Conservation (phyloP, 2,888 invertebrate species). For the Macaria notata region DNA sequence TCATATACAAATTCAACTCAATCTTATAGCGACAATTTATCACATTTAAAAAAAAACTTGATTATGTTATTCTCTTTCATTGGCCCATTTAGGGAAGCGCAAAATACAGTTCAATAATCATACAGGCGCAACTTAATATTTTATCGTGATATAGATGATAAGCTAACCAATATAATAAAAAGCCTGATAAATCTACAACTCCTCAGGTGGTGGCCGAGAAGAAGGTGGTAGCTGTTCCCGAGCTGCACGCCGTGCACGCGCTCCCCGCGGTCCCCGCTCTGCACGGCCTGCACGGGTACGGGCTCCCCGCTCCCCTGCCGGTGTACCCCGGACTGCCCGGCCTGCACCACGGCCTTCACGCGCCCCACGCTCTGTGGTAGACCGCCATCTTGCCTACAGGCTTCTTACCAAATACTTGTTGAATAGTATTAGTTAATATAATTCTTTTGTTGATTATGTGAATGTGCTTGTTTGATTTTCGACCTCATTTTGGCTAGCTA, state of each 20-base stretch:
- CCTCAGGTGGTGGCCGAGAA: constrained; percentile 5
- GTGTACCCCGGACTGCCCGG: constrained; percentile 2
- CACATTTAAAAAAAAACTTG: too few relatives aligned
- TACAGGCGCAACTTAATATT: too few relatives aligned
- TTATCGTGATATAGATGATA: too few relatives aligned
- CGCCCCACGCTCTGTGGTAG: constrained; percentile 4
- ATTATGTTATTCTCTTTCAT: too few relatives aligned
- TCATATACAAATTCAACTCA: too few relatives aligned
- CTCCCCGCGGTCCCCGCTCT: constrained; percentile 2
- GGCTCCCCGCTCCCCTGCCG: background rate
- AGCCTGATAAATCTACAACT: background rate
- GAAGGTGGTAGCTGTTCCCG: constrained; percentile 7
- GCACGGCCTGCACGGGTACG: background rate
- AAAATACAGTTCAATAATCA: too few relatives aligned
- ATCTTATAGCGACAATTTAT: too few relatives aligned
- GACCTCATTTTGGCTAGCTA: too few relatives aligned
- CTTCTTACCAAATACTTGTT: constrained; percentile 11
- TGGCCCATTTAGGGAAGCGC: too few relatives aligned
- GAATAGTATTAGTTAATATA: constrained; percentile 14
- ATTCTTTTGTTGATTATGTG: constrained; percentile 9
- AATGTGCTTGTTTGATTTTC: background rate
- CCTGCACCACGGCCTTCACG: background rate
- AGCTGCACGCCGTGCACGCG: constrained; percentile 11
- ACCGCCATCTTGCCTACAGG: background rate
- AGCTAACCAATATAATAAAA: too few relatives aligned